phyloP scores from a whole-genome alignment of 2,113 vertebrate genomes.

The Ibidorhyncha struthersii region DNA sequence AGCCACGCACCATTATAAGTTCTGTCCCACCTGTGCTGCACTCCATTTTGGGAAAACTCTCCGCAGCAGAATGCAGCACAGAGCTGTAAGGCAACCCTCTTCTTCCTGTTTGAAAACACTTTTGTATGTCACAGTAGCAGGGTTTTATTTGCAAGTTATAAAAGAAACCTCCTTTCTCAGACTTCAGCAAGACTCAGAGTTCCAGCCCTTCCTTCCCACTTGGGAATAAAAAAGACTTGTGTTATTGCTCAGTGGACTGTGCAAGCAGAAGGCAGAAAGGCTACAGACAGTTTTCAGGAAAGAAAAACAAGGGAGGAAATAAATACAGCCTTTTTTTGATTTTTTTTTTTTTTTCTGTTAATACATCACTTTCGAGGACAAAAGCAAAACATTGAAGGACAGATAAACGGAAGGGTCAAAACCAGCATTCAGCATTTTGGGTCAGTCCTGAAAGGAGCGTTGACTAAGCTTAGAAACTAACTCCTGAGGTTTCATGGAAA shows the following conservation, averaged over 20 bases:
- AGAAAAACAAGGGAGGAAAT: background rate
- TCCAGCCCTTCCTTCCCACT: conserved; percentile 12
- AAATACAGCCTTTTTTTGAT: background rate
- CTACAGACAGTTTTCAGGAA: conserved; percentile 1
- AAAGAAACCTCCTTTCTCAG: conserved; percentile 34
- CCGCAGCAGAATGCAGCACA: background rate
- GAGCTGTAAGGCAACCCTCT: background rate
- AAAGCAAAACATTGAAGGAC: background rate
- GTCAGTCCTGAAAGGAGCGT: background rate
- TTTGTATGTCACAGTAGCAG: background rate
- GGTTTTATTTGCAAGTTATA: conserved; percentile 5
- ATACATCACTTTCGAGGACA: background rate
- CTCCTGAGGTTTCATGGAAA: background rate
- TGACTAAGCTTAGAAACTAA: background rate
- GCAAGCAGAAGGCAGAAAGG: conserved; percentile 31
- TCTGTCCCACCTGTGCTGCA: background rate
- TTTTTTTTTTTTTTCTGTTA: background rate
- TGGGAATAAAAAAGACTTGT: conserved; percentile 7
- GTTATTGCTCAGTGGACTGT: conserved; percentile 50
- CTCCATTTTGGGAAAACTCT: background rate
- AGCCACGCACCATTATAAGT: background rate
- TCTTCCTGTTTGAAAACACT: background rate
- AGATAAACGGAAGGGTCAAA: background rate
- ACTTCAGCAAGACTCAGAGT: background rate
- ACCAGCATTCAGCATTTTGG: background rate